phyloP scores from a whole-genome alignment of 1,140 invertebrate species.

The Teleogryllus occipitalis region DNA sequence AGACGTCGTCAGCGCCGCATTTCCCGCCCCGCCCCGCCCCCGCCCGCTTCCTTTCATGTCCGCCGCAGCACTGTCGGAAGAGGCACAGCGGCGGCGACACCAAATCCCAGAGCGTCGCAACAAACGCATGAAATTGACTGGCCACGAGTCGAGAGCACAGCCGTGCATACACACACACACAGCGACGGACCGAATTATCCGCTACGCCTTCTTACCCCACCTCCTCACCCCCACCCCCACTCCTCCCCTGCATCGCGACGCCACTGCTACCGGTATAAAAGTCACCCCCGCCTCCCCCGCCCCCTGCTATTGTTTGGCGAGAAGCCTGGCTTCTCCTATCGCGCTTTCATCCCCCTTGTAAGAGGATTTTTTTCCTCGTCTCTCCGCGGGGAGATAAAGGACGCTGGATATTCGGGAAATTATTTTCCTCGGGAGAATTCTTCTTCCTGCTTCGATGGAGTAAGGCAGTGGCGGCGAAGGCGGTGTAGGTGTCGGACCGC shows the following conservation, averaged over 20 bases:
- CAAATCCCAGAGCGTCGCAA: background rate
- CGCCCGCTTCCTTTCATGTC: background rate
- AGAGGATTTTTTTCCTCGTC: background rate
- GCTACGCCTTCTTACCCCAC: background rate
- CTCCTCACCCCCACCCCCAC: no score
- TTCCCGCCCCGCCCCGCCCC: no score
- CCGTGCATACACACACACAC: background rate
- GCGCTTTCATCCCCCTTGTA: background rate
- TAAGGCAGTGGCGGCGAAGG: background rate
- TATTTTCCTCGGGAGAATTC: slow-evolving; percentile 1
- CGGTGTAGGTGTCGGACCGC: background rate
- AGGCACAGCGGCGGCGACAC: background rate
- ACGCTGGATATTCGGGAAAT: background rate
- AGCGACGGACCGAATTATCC: background rate
- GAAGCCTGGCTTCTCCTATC: background rate
- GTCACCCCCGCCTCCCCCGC: background rate
- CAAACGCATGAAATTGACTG: background rate
- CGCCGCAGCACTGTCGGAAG: background rate
- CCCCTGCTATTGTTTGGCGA: background rate
- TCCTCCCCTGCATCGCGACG: no score
- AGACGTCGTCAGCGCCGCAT: background rate
- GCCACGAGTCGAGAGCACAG: background rate
- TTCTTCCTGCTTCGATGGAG: background rate
- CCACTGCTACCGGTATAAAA: background rate
- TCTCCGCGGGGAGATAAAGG: background rate